These are phyloP conservation scores for Parnassius glacialis DNA, from an alignment of 2,888 invertebrate genomes.

Conservation along the genomic window DNA sequence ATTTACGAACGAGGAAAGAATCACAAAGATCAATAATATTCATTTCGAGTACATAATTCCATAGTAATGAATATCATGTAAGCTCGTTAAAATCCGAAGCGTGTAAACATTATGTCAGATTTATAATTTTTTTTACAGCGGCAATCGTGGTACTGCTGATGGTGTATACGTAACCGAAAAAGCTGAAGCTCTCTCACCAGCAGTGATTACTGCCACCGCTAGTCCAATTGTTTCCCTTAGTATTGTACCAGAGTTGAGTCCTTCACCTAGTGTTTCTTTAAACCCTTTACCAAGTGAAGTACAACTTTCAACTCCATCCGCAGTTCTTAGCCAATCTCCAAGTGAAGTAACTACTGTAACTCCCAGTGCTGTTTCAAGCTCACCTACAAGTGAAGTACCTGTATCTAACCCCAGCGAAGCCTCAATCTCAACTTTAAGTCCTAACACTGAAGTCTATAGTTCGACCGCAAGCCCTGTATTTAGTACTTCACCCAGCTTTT, in stretches of 20 bases:
- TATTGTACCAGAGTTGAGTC: conserved; percentile 18
- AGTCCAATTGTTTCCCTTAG: conserved; percentile 24
- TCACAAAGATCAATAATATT: too few species aligned
- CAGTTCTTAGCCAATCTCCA: neutral
- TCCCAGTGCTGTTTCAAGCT: neutral
- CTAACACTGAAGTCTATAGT: conserved; percentile 5
- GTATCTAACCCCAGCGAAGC: conserved; percentile 15
- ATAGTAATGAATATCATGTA: too few species aligned
- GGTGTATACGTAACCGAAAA: conserved; percentile 38
- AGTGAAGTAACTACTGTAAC: neutral
- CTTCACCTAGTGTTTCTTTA: conserved; percentile 4
- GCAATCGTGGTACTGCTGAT: conserved; percentile 41
- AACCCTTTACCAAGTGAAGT: conserved; percentile 1
- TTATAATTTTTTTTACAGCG: conserved; percentile 34
- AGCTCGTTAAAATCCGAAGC: too few species aligned
- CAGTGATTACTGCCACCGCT: conserved; percentile 17
- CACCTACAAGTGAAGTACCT: conserved; percentile 1
- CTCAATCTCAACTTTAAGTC: conserved; percentile 15
- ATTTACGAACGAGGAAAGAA: too few species aligned
- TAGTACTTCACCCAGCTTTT: conserved; percentile 11
- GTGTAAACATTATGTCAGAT: neutral
- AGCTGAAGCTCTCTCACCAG: conserved; percentile 27
- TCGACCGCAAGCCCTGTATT: conserved; percentile 10
- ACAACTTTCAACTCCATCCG: neutral
- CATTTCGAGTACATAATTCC: too few species aligned